Evolutionary conservation across 2,797 vertebrate species (phyloP), one percentile per base, ranked within the genome.

Genomic region (Echeneis naucrates): DNA sequence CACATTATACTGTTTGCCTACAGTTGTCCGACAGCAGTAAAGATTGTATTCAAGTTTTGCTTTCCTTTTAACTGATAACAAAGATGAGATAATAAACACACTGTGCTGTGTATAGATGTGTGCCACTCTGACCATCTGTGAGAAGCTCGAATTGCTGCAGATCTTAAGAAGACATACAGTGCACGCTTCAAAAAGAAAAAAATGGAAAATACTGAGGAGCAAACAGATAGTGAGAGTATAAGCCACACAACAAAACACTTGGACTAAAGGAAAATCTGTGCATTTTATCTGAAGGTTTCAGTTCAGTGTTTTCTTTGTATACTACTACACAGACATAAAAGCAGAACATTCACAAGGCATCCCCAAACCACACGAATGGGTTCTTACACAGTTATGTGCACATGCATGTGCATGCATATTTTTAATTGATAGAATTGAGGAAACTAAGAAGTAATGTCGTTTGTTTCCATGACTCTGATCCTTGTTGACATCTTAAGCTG

Each of bases 401-500:
- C 16, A 32, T 1, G 0, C 11, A 51, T n/a, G n/a, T n/a, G n/a
- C n/a, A n/a, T n/a, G n/a, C 21, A 14, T 26, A 10, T 45, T 8
- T 45, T 80, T 1, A 68, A 47, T 30, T 35, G 30, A 35, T 37
- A 60, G 66, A 35, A 30, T 2, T 27, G 23, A 51, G 51, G 37
- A 23, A 54, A n/a, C 17, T 56, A 11, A 8, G 16, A 58, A 27
- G 59, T 42, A 53, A 37, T 30, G 3, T 1, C 61, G 66, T 52
- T 80, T 50, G 23, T 14, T 62, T 40, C 38, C 6, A 12, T 48
- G 24, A 47, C 11, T 50, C 0, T 47, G 66, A 56, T 69, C 73
- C 52, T 50, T 44, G 75, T 72, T 65, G 72, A 71, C 42, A 10
- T 64, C 54, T 62, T 68, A 65, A 83, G 82, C 53, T 50, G n/a